Conservation (phyloP, 2,888 invertebrate genomes). For the Zonitis immaculata region DNA sequence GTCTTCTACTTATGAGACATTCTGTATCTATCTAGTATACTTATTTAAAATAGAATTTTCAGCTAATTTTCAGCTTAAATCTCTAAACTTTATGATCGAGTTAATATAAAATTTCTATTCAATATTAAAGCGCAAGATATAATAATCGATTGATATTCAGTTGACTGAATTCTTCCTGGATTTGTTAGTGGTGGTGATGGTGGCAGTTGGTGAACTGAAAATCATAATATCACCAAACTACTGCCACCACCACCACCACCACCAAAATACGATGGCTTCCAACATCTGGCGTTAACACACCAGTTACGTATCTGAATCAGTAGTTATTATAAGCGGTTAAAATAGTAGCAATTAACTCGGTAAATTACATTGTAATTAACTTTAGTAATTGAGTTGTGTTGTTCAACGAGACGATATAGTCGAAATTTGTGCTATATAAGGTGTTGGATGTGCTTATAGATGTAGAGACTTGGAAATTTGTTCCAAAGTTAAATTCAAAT, state of each 20-base stretch:
- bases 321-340: constrained; percentile 27
- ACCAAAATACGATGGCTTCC: no score
- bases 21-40: no score
- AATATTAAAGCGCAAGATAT: no score
- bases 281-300: constrained; percentile 22
- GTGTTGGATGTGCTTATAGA: not conserved
- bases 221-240: constrained; percentile 7
- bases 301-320: constrained; percentile 19
- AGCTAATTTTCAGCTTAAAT: no score
- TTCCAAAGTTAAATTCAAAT: no score
- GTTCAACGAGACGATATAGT: not conserved
- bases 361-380: constrained; percentile 33
- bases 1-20: no score
- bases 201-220: constrained; percentile 4
- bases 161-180: constrained; percentile 6
- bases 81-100: no score
- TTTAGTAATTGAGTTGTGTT: constrained; percentile 26
- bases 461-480: no score
- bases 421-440: no score
- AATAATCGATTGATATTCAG: no score
- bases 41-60: no score
- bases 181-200: not conserved
- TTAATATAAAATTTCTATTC: no score
- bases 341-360: constrained; percentile 29
- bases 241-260: not conserved